These are phyloP conservation scores for Diuraphis noxia DNA, from an alignment of 1,140 invertebrate species.

Conservation along the genomic window DNA sequence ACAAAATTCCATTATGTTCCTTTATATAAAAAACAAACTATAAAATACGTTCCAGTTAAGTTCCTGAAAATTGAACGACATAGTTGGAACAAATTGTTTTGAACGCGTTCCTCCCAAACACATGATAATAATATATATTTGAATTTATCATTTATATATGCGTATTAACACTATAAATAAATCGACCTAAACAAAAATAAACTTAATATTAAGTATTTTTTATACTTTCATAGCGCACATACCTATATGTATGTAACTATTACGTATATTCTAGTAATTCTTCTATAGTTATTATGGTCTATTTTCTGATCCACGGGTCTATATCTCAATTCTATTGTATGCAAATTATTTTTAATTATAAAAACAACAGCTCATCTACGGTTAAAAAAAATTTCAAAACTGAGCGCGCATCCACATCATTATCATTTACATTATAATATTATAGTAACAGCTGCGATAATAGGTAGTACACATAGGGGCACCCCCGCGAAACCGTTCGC, in stretches of 20 bases:
- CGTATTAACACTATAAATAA: not conserved
- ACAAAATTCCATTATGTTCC: too few species aligned
- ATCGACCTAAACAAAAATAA: not conserved
- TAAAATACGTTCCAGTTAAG: too few species aligned
- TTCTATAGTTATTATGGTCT: not conserved
- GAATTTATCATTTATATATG: too few species aligned
- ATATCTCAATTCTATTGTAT: not conserved
- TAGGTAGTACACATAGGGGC: not conserved
- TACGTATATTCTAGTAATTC: not conserved
- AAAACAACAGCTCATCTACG: not conserved
- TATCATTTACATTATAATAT: not conserved
- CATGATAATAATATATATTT: too few species aligned
- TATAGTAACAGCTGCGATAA: not conserved
- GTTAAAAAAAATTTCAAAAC: not conserved
- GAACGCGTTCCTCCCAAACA: too few species aligned
- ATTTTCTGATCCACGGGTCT: not conserved
- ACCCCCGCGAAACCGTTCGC: not conserved
- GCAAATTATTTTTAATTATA: not conserved
- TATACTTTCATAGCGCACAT: not conserved
- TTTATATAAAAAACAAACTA: too few species aligned
- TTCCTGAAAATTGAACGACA: too few species aligned
- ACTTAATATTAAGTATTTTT: not conserved
- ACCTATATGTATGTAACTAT: not conserved
- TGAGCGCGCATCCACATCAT: not conserved
- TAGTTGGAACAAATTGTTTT: too few species aligned